Evolutionary conservation across 1,140 invertebrate genomes (phyloP).

Genomic region (Leguminivora glycinivorella): DNA sequence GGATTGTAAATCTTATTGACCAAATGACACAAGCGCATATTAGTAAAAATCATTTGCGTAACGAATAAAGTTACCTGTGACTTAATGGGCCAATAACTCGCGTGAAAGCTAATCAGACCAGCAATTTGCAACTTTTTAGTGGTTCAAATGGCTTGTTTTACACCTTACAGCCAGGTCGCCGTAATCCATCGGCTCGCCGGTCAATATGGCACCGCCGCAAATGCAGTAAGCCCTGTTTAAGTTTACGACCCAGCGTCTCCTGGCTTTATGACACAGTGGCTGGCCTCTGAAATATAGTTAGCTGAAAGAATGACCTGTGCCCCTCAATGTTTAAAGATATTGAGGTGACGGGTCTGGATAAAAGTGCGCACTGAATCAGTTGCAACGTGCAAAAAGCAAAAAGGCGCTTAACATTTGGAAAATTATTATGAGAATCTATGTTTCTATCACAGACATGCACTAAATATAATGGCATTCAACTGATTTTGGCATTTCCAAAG

Average conservation of each 20-base stretch:
- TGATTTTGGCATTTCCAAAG: no score
- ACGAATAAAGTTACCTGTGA: background rate
- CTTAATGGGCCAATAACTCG: background rate
- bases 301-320: constrained; percentile 30
- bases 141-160: constrained; percentile 23
- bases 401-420: no score
- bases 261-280: constrained; percentile 52
- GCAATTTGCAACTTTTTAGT: constrained; percentile 26
- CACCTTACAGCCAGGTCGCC: constrained; percentile 29
- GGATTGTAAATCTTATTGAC: background rate
- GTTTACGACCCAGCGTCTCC: constrained; percentile 52
- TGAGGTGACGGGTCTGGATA: background rate
- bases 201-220: constrained; percentile 50
- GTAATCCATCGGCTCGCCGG: constrained; percentile 44
- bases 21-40: background rate
- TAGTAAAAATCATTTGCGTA: background rate
- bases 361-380: background rate
- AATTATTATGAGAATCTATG: no score
- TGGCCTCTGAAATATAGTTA: constrained; percentile 33
- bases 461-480: no score
- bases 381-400: background rate
- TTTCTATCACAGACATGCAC: no score
- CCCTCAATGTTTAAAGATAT: background rate
- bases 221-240: constrained; percentile 51
- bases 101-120: background rate